phyloP scores from a whole-genome alignment of 1,140 invertebrate species.

The Paracyclopina nana region DNA sequence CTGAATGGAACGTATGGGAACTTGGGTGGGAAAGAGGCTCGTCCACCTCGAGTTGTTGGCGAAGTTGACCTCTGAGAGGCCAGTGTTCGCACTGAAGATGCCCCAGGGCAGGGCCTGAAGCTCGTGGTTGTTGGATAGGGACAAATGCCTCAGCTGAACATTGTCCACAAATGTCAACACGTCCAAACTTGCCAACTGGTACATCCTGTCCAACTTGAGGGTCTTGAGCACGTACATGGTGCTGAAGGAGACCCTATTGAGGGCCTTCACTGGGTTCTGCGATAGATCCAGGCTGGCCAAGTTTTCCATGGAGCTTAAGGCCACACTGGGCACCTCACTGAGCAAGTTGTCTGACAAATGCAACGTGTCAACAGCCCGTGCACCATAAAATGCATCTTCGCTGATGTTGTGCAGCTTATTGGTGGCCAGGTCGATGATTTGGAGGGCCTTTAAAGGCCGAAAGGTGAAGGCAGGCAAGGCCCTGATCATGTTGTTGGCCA shows the following conservation, averaged over 20 bases:
- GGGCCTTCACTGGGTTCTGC: neutral
- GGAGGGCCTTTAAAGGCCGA: neutral
- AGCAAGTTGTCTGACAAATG: slow-evolving; percentile 2
- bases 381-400: neutral
- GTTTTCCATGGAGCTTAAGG: neutral
- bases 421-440: neutral
- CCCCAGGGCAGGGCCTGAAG: neutral
- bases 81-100: neutral
- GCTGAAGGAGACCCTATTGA: slow-evolving; percentile 5
- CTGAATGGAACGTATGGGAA: neutral
- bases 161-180: slow-evolving; percentile 6
- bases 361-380: slow-evolving; percentile 1
- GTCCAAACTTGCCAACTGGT: neutral
- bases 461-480: neutral
- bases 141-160: slow-evolving; percentile 3
- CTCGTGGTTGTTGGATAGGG: neutral
- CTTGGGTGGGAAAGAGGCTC: slow-evolving; percentile 3
- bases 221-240: neutral
- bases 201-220: slow-evolving; percentile 3
- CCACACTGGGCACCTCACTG: neutral
- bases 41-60: neutral
- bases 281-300: slow-evolving; percentile 8
- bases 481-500: neutral
- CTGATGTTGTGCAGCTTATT: neutral
- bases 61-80: neutral